Conservation (phyloP, 2,888 invertebrate species). For the Ichneumon xanthorius region DNA sequence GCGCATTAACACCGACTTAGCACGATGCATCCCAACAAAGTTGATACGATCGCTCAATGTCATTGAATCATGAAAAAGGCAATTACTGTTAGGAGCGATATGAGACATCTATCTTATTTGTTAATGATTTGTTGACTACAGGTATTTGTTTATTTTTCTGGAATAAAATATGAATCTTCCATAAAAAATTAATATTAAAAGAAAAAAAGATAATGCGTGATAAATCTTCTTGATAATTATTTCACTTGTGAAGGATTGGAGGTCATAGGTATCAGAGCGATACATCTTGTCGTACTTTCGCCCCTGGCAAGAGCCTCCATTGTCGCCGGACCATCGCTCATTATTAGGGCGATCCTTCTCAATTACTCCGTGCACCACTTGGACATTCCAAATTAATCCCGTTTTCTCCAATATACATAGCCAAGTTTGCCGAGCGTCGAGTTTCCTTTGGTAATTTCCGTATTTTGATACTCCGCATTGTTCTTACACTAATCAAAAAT, state of each 20-base stretch:
- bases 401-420: slow-evolving; percentile 6
- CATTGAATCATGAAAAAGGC: slow-evolving; percentile 17
- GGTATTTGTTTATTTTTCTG: not conserved
- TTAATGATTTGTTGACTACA: not conserved
- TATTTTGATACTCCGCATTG: slow-evolving; percentile 23
- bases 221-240: not conserved
- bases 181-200: not conserved
- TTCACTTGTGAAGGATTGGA: not conserved
- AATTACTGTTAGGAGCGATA: not conserved
- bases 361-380: slow-evolving; percentile 60
- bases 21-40: slow-evolving; percentile 15
- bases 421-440: not conserved
- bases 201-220: not conserved
- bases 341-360: slow-evolving; percentile 50
- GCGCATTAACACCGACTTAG: slow-evolving; percentile 8
- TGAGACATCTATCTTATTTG: not conserved
- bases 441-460: slow-evolving; percentile 45
- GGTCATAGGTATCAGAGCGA: not conserved
- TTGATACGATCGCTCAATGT: slow-evolving; percentile 36
- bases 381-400: slow-evolving; percentile 55
- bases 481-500: not conserved
- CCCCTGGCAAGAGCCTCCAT: slow-evolving; percentile 52
- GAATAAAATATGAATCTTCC: not conserved
- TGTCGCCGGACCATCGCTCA: slow-evolving; percentile 56
- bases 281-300: slow-evolving; percentile 18